Conservation (phyloP, 2,797 vertebrate genomes). For the Salmo trutta region DNA sequence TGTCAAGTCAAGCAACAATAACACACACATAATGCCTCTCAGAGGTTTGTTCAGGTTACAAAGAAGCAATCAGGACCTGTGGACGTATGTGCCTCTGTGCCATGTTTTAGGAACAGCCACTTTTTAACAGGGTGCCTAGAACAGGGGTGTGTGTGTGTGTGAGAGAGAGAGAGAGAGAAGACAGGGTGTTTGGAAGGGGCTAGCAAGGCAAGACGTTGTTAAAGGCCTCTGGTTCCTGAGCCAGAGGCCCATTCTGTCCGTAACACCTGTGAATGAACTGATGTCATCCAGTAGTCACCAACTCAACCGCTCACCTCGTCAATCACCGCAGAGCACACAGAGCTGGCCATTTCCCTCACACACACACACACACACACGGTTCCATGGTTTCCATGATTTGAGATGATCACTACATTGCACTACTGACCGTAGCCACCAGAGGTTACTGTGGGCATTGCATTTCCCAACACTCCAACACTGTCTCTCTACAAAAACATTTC, state of each 20-base stretch:
- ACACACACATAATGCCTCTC: slow-evolving; percentile 55
- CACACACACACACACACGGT: background rate
- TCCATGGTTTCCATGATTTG: background rate
- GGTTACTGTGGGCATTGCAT: slow-evolving; percentile 62
- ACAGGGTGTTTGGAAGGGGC: background rate
- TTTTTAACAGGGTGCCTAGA: slow-evolving; percentile 43
- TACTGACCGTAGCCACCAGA: slow-evolving; percentile 65
- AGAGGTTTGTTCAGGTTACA: slow-evolving; percentile 63
- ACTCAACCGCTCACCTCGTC: slow-evolving; percentile 69
- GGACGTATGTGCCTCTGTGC: slow-evolving; percentile 19
- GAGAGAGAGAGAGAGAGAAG: background rate
- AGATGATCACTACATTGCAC: too few relatives aligned
- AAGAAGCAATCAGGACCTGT: slow-evolving; percentile 54
- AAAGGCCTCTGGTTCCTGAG: slow-evolving; percentile 9
- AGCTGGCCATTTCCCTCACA: slow-evolving; percentile 31
- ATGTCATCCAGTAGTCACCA: slow-evolving; percentile 52
- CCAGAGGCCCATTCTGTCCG: slow-evolving; percentile 34
- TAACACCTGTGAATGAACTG: slow-evolving; percentile 38
- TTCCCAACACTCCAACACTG: slow-evolving; percentile 4
- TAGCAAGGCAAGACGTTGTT: slow-evolving; percentile 13
- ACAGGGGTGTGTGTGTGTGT: background rate
- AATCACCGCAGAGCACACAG: slow-evolving; percentile 62
- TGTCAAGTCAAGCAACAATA: slow-evolving; percentile 52
- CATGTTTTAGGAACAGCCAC: slow-evolving; percentile 23
- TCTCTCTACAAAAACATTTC: background rate